Evolutionary conservation across 1,140 invertebrate species (phyloP).

Genomic region (Trissolcus basalis): DNA sequence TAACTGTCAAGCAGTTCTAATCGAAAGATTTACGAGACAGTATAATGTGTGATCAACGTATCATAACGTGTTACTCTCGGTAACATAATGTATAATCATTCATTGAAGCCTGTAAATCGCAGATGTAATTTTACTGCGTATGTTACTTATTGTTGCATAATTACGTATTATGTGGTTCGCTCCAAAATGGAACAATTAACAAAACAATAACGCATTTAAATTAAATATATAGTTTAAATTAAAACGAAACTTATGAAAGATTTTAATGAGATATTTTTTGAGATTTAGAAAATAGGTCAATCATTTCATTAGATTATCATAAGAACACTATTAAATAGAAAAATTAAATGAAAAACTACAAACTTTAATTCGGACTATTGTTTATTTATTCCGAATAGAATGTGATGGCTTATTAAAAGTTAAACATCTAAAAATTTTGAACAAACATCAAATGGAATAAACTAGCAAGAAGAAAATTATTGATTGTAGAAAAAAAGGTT

Average conservation of each 20-base stretch:
- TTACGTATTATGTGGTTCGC: neutral
- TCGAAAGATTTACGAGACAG: neutral
- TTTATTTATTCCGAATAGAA: slow-evolving; percentile 8
- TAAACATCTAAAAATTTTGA: neutral
- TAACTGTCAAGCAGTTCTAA: neutral
- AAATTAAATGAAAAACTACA: neutral
- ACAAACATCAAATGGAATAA: neutral
- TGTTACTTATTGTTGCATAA: neutral
- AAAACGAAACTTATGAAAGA: too few species aligned
- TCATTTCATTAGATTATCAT: neutral
- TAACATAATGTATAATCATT: slow-evolving; percentile 1
- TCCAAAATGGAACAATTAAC: too few species aligned
- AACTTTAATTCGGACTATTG: slow-evolving; percentile 6
- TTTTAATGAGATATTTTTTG: too few species aligned
- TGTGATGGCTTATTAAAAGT: neutral
- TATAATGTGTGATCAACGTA: neutral
- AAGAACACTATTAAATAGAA: neutral
- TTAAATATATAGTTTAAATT: too few species aligned
- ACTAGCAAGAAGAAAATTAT: neutral
- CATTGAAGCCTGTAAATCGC: neutral
- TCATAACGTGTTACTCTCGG: neutral
- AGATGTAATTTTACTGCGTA: neutral
- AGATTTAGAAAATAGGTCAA: neutral
- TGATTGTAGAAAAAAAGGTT: too few species aligned
- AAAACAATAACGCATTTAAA: too few species aligned